Percentiles rank a stretch among this genome's conserved stretches.
Conservation (phyloP, 30 jellyfish, hydroid and myxozoan genomes). For the Hydra vulgaris region DNA sequence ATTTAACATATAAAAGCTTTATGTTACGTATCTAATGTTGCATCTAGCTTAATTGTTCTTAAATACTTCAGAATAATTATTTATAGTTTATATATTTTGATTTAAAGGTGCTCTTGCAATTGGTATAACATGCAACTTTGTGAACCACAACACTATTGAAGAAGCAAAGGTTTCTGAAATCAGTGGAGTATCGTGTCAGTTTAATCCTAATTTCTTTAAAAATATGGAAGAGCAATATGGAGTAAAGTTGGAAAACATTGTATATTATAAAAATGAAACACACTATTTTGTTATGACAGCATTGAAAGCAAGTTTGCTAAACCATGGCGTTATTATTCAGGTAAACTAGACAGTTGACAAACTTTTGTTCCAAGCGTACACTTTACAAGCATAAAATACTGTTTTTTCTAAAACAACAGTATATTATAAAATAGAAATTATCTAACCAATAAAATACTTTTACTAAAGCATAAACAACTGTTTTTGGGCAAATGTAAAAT, state of each 20-base stretch:
- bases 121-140: slow-evolving; percentile 95
- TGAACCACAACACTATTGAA: slow-evolving; percentile 77
- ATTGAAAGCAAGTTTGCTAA: slow-evolving; percentile 64
- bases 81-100: not conserved
- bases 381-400: too few species aligned
- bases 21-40: too few species aligned
- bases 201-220: slow-evolving; percentile 69
- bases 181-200: slow-evolving; percentile 96
- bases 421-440: not conserved
- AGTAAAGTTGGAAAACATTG: slow-evolving; percentile 85
- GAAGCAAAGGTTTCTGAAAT: slow-evolving; percentile 92
- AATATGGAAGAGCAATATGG: slow-evolving; percentile 61
- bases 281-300: slow-evolving; percentile 98
- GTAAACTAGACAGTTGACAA: slow-evolving; percentile 42
- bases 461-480: too few species aligned
- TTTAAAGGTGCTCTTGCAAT: slow-evolving; percentile 84
- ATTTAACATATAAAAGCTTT: too few species aligned
- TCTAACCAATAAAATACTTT: too few species aligned
- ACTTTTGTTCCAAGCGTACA: too few species aligned
- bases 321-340: slow-evolving; percentile 61
- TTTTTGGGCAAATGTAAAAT: too few species aligned
- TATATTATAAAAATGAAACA: slow-evolving; percentile 89
- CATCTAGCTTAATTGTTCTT: too few species aligned
- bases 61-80: too few species aligned
- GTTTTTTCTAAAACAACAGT: not conserved